Evolutionary conservation across 1,140 invertebrate genomes (phyloP), one percentile per base, ranked within the genome.

Genomic region (Himalopsyche phryganea): DNA sequence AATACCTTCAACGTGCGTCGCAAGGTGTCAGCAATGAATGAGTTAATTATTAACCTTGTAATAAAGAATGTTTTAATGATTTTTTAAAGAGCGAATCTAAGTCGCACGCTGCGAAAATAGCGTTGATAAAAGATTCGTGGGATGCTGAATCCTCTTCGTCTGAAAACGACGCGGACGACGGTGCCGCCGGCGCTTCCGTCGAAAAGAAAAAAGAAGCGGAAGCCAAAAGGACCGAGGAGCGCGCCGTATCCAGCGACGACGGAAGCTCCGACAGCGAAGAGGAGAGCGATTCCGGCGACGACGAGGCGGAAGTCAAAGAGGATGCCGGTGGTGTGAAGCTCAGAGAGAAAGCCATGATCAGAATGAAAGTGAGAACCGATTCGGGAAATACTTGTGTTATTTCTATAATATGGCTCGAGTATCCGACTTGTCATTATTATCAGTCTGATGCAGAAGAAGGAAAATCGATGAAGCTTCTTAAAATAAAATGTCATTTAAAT

Each of bases 101-200:
- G 40, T 70, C 75, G 56, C 58, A 77, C 42, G 70, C 76, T 50
- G 69, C 81, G 70, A 66, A 78, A 63, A 66, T 72, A 14, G 83
- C 84, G 44, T 83, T 82, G 20, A 83, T 91, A 3, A 91, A 91
- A 71, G 89, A 92, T 69, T 83, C 88, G 1, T 92, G 89, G 90
- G 90, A 92, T 80, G 85, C 85, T n/a, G 88, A 86, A 41, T 85
- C 83, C 47, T 78, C 79, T 3, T 85, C 82, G 41, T 86, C 85
- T 20, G 81, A 81, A 15, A 82, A 85, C n/a, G 83, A 86, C 68
- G 71, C 69, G 52, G 67, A 66, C 14, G 56, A 55, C 72, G 67
- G 58, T 19, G 35, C 65, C 54, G 65, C 42, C 11, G n/a, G 40
- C 36, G 13, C 20, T 1, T 11, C 42, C 53, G 38, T 64, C 65